Percentiles rank a stretch among this genome's conserved stretches.
phyloP scores from a whole-genome alignment of 2,888 invertebrate genomes.

The Pelosia muscerda region DNA sequence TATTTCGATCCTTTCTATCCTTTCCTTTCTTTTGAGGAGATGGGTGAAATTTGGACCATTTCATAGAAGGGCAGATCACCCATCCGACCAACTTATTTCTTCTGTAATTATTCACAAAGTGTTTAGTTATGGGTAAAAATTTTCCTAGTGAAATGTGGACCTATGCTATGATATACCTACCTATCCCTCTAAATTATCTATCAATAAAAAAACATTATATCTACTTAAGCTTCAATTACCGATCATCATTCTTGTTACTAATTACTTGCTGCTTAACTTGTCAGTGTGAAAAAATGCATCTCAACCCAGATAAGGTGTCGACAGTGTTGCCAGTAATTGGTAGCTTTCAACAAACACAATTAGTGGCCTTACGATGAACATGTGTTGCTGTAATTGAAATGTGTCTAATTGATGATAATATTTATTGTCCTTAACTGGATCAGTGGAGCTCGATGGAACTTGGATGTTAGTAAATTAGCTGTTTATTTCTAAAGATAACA shows the following conservation, averaged over 20 bases:
- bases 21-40: too few species aligned
- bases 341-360: slow-evolving; percentile 35
- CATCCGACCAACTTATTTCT: too few species aligned
- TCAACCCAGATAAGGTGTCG: slow-evolving; percentile 17
- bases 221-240: background rate
- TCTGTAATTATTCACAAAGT: too few species aligned
- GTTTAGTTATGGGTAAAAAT: too few species aligned
- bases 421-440: slow-evolving; percentile 28
- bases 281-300: slow-evolving; percentile 8
- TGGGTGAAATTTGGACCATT: too few species aligned
- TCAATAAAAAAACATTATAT: background rate
- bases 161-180: too few species aligned
- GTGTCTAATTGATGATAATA: slow-evolving; percentile 51
- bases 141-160: background rate
- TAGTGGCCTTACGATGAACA: slow-evolving; percentile 38
- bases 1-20: too few species aligned
- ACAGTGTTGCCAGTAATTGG: slow-evolving; percentile 29
- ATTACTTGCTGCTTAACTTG: background rate
- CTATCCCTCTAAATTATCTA: background rate
- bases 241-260: background rate
- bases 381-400: slow-evolving; percentile 47
- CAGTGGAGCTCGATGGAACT: slow-evolving; percentile 8
- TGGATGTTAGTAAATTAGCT: slow-evolving; percentile 3
- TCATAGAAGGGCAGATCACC: too few species aligned
- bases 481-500: background rate